Evolutionary conservation across 2,888 invertebrate species (phyloP), one percentile per base, ranked within the genome.

Genomic region (Bhutanitis thaidina): DNA sequence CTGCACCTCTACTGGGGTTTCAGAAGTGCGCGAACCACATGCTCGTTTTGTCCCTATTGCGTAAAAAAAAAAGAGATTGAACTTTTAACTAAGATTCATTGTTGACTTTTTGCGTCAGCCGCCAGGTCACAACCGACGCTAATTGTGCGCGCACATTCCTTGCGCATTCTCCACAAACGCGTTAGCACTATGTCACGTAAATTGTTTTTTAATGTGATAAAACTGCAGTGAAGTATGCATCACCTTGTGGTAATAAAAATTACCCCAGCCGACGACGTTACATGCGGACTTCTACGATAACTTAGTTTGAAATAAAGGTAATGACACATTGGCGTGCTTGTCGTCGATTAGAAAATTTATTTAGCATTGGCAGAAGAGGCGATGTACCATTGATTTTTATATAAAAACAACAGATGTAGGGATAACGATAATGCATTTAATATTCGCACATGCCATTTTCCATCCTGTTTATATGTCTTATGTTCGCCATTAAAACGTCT

Each of bases 341-440:
- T 9, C 27, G 8, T 32, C 38, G 38, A 38, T 30, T 38, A 37
- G 36, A 13, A 29, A 38, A 38, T 46, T 38, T 46, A 45, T 36
- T 43, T 12, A 10, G 25, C 10, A 9, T 25, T 9, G 10, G 1
- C 8, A 14, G 13, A 14, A 13, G 14, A 12, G 35, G 12, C 36
- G 16, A 37, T n/a, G 20, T 1, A 5, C 7, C 36, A 20, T 20
- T 20, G 37, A 37, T 37, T 20, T 36, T 36, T 16, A 34, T 12
- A 43, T 34, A 34, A 32, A 32, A n/a, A 34, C 8, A 40, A 40
- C 29, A 40, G 14, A 2, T 36, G 36, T 10, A 12, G n/a, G 8
- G 7, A 13, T 7, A 12, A 34, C 7, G 16, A 37, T 20, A 37
- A 20, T 20, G 9, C 10, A 20, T 37, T 16, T 37, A 10, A 7